Base-by-base conservation (phyloP, 1,140 invertebrate species). In the Drosophila rhopaloa region DNA sequence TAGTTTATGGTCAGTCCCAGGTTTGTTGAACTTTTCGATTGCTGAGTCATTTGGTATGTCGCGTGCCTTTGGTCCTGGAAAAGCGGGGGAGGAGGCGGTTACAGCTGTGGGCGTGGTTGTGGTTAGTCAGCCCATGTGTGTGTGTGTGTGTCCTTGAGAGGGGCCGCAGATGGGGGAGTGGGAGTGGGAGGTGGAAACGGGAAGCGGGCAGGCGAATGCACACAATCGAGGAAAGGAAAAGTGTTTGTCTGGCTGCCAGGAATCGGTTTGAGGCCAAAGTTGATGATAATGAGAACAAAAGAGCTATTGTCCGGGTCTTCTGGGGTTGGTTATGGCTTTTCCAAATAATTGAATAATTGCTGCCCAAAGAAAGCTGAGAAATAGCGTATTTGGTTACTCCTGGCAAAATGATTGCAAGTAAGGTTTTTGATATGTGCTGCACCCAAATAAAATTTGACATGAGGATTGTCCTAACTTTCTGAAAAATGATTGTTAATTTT, bases 1-100 rank as follows among this genome's bases (percentile, higher is more conserved):
- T 77, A 70, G 60, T 74, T 86, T 67, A 86, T 61, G 81, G 62
- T 77, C 62, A 68, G 55, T 71, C 53, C 63, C 74, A 55, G 70
- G 75, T 78, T 85, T 85, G 73, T 86, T 86, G 61, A 86, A 86
- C 82, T 76, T 76, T 76, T 57, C 76, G 50, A 41, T 75, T 75
- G 79, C 79, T 88, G 83, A 88, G 76, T 88, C 83, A 88, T 75
- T 74, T 78, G 66, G 60, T 38, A 43, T 54, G 40, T 60, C 59
- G 47, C 57, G 66, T 71, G 70, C 55, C 50, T 44, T 24, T 75
- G 61, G 73, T 54, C n/a, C 65, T 14, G 16, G 54, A 55, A 65
- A 76, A 65, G 59, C 50, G 59, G 47, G 43, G 24, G 24, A 41
- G 63, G 63, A 16, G 50, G 48, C 41, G 67, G 65, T 70, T 57